A percentile compares a stretch with the other conserved stretches of the same genome.
phyloP scores from a whole-genome alignment of 2,797 vertebrate genomes.

The Galaxias olidus region DNA sequence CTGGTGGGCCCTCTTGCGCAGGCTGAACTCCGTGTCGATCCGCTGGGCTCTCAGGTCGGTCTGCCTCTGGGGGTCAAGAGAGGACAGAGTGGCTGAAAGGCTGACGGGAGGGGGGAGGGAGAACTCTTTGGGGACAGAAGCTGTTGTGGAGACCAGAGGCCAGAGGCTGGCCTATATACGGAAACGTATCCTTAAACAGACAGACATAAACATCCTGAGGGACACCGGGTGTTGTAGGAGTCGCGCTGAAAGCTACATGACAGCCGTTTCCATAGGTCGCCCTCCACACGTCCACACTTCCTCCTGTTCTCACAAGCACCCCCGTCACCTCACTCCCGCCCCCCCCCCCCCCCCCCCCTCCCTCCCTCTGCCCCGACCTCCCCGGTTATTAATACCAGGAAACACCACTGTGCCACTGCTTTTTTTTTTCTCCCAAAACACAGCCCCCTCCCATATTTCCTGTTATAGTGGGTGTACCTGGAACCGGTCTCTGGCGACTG shows the following conservation, averaged over 20 bases:
- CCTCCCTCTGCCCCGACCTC: conserved; percentile 2
- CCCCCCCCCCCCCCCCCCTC: too few species aligned
- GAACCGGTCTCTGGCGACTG: conserved; percentile 66
- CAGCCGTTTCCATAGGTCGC: conserved; percentile 3
- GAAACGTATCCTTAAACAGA: not conserved
- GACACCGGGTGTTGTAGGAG: not conserved
- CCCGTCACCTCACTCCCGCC: not conserved
- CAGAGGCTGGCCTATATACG: too few species aligned
- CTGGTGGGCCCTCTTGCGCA: conserved; percentile 80
- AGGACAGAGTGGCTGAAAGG: conserved; percentile 55
- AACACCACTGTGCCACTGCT: conserved; percentile 16
- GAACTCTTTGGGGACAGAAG: too few species aligned
- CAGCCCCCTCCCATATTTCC: conserved; percentile 18
- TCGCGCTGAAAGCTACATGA: too few species aligned
- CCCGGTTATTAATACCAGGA: not conserved
- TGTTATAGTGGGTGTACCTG: conserved; percentile 52
- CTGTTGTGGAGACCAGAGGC: too few species aligned
- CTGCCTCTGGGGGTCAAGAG: conserved; percentile 36
- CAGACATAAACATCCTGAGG: conserved; percentile 17
- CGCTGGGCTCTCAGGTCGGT: conserved; percentile 81
- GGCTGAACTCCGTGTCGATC: conserved; percentile 73
- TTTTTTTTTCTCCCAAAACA: conserved; percentile 11
- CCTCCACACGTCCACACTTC: conserved; percentile 11
- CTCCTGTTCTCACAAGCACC: not conserved
- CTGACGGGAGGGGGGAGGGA: too few species aligned